Conservation (phyloP, 2,797 vertebrate species). For the Heliangelus exortis region DNA sequence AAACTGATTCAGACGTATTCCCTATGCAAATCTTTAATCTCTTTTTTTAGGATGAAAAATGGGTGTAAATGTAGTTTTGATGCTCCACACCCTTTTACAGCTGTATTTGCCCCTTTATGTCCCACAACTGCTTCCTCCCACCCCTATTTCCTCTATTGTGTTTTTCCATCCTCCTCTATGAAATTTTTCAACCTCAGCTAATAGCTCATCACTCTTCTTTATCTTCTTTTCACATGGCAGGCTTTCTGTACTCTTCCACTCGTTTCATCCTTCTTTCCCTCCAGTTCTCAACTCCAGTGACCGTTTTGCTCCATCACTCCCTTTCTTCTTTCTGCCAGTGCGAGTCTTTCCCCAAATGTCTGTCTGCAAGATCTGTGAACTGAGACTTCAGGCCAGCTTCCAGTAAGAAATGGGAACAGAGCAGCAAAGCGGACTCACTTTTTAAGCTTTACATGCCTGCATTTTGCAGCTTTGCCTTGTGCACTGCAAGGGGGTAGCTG, state of each 20-base stretch:
- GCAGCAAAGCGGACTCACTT: neutral
- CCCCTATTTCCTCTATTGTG: constrained; percentile 27
- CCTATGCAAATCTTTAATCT: constrained; percentile 27
- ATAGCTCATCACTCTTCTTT: constrained; percentile 9
- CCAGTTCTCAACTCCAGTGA: neutral
- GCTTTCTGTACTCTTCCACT: neutral
- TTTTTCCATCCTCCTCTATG: constrained; percentile 5
- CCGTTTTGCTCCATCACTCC: neutral
- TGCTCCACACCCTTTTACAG: constrained; percentile 60
- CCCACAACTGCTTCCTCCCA: constrained; percentile 5
- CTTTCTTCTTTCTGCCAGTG: neutral
- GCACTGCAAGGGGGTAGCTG: neutral
- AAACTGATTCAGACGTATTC: constrained; percentile 13
- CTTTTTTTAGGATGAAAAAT: constrained; percentile 33
- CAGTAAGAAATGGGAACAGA: neutral
- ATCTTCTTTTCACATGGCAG: neutral
- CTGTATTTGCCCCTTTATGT: constrained; percentile 35
- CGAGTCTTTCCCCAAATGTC: neutral
- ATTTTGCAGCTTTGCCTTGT: neutral
- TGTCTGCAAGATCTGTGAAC: constrained; percentile 17
- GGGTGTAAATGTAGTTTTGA: constrained; percentile 48
- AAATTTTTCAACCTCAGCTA: neutral
- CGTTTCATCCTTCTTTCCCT: neutral
- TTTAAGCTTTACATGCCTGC: neutral
- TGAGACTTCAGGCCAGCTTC: neutral